A percentile compares a stretch with the other conserved stretches of the same genome.
Conservation (phyloP, 2,797 vertebrate genomes). For the Myiotriccus ornatus region DNA sequence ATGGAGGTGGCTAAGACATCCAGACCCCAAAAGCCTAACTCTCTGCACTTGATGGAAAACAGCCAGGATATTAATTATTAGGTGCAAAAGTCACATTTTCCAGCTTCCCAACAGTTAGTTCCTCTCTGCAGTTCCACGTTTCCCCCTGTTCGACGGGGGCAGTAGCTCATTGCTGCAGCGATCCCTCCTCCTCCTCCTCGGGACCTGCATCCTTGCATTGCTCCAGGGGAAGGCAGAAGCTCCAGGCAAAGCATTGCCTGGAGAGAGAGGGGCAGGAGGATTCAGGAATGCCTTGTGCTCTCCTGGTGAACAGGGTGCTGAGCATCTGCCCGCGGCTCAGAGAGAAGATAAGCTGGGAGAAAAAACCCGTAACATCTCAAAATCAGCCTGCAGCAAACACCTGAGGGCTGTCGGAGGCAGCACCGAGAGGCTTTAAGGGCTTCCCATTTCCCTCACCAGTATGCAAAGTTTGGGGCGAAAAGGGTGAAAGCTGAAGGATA, state of each 20-base stretch:
- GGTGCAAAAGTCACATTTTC: not conserved
- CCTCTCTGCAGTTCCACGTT: not conserved
- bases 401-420: not conserved
- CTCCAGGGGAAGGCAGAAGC: not conserved
- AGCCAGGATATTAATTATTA: not conserved
- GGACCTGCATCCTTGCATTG: not conserved
- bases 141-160: not conserved
- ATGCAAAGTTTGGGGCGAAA: not conserved
- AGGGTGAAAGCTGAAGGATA: not conserved
- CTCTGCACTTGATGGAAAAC: not conserved
- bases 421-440: not conserved
- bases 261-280: not conserved
- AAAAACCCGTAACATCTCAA: rapidly evolving
- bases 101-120: not conserved
- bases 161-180: not conserved
- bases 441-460: not conserved
- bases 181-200: not conserved
- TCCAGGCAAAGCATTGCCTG: not conserved
- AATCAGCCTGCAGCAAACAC: not conserved
- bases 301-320: not conserved
- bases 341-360: not conserved
- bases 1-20: not conserved
- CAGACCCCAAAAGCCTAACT: not conserved
- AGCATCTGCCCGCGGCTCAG: rapidly evolving
- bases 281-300: not conserved